phyloP scores from a whole-genome alignment of 1,140 invertebrate genomes.

The Bombus balteatus region DNA sequence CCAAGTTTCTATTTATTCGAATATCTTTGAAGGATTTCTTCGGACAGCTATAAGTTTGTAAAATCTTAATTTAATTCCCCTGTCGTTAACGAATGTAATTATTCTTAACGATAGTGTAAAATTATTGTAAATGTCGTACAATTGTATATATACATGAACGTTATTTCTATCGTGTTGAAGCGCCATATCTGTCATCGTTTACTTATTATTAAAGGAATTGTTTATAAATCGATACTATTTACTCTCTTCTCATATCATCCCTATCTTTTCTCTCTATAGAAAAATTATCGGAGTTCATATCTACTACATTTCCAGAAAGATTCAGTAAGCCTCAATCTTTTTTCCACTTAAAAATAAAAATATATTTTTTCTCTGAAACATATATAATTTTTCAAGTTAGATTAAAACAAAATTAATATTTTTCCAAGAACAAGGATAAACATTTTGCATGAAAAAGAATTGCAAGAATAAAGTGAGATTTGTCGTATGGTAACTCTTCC shows the following conservation, averaged over 20 bases:
- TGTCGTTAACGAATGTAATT: slow-evolving; percentile 11
- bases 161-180: slow-evolving; percentile 73
- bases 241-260: neutral
- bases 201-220: slow-evolving; percentile 68
- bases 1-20: slow-evolving; percentile 53
- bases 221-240: slow-evolving; percentile 54
- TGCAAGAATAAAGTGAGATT: neutral
- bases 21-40: slow-evolving; percentile 8
- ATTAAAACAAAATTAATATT: neutral
- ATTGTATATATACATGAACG: slow-evolving; percentile 66
- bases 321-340: neutral
- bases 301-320: neutral
- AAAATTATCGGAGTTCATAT: neutral
- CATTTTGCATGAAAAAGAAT: neutral
- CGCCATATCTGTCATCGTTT: slow-evolving; percentile 66
- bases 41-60: slow-evolving; percentile 10
- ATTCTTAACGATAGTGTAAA: slow-evolving; percentile 51
- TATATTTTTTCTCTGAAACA: neutral
- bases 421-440: neutral
- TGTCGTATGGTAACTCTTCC: too few species aligned
- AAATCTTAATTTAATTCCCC: slow-evolving; percentile 25
- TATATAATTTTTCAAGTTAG: neutral
- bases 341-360: neutral
- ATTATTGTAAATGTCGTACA: slow-evolving; percentile 72
- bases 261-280: neutral